Base-by-base conservation (phyloP, 2,888 invertebrate genomes). In the Monoplex corrugatus region DNA sequence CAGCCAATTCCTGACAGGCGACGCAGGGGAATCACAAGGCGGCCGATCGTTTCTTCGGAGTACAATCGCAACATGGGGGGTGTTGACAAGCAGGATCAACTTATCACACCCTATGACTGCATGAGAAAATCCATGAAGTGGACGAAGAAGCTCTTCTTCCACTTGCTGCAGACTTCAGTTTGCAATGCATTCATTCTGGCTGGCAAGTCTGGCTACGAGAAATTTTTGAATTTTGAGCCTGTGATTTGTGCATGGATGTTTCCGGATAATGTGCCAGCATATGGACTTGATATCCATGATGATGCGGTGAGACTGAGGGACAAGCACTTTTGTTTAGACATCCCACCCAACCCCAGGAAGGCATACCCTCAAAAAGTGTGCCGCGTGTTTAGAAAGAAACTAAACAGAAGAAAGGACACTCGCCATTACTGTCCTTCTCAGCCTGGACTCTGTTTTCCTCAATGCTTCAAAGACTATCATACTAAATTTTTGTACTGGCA, bases 41-140 rank as follows among this genome's bases (percentile, higher is more conserved):
- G 90, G 83, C 91, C 92, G 5, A 19, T 44, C 3, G 88, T 87
- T 32, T 86, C 91, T 35, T 38, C 89, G 2, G 84, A 91, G 38
- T n/a, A n/a, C n/a, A 91, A 90, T 50, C 38, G 72, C 45, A 68
- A 90, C 50, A 92, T 92, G 92, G 92, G 91, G 63, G 91, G 91
- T 6, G 91, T 93, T 32, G 91, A 92, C 85, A 63, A 87, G 2
- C 89, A 89, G 19, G 92, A 92, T 72, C 92, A 93, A 89, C 75
- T 92, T 1, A 72, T 78, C 23, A 45, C 87, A 19, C 92, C 91
- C 43, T 90, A 92, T 44, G 80, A 87, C 32, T 88, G 89, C 87
- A 89, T 89, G 0, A 13, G 91, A 2, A 92, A 90, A 72, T 89
- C 90, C 28, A 32, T 90, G 38, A 92, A 91, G 83, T 93, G 93